These are phyloP conservation scores for Simalia tracyae DNA, from an alignment of 2,797 vertebrate species.

Conservation along the genomic window DNA sequence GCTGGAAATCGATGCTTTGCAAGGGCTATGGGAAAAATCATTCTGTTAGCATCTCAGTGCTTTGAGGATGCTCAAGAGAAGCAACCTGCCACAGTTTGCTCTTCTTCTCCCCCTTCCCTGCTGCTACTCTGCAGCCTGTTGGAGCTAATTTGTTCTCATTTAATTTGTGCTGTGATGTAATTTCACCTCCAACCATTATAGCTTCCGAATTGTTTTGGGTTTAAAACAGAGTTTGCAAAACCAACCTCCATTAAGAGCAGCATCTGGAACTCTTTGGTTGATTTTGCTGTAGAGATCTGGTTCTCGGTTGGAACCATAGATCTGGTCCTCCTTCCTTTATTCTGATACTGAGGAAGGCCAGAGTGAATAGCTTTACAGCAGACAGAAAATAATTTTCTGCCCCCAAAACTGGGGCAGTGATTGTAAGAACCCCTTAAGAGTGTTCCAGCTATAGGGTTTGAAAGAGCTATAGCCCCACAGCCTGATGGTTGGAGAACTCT, in stretches of 20 bases:
- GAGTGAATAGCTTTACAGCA: background rate
- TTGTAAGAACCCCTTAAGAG: background rate
- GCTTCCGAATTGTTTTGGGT: background rate
- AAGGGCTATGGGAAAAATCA: background rate
- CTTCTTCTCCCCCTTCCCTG: conserved; percentile 38
- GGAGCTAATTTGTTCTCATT: conserved; percentile 26
- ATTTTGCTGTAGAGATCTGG: background rate
- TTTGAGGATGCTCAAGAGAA: conserved; percentile 39
- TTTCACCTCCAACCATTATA: background rate
- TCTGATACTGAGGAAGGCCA: background rate
- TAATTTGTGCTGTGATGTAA: conserved; percentile 4
- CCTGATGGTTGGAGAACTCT: too few relatives aligned
- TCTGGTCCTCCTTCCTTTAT: background rate
- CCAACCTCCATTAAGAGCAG: background rate
- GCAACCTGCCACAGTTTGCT: conserved; percentile 8
- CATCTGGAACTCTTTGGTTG: too few relatives aligned
- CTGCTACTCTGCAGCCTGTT: background rate
- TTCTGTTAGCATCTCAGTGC: conserved; percentile 24
- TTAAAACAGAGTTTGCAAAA: background rate
- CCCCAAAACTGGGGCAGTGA: background rate
- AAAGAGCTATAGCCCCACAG: background rate
- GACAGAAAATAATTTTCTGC: background rate
- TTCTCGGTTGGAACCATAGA: background rate
- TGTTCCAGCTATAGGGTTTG: background rate
- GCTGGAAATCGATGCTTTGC: background rate